Percentiles rank a stretch among this genome's conserved stretches.
phyloP scores from a whole-genome alignment of 1,140 invertebrate genomes.

The Anastrepha obliqua region DNA sequence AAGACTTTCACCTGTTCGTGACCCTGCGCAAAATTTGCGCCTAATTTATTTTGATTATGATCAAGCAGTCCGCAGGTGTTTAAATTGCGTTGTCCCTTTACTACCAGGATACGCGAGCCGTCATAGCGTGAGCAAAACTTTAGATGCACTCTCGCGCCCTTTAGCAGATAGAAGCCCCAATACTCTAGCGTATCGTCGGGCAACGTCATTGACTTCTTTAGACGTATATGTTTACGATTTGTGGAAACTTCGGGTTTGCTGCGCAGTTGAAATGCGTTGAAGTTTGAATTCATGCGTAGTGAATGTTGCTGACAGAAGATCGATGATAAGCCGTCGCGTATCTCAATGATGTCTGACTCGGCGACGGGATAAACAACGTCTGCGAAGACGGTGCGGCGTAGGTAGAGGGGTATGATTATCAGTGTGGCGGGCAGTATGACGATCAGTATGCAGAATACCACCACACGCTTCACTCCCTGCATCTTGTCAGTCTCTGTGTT shows the following conservation, averaged over 20 bases:
- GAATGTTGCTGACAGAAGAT: conserved; percentile 86
- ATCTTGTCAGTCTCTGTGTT: conserved; percentile 80
- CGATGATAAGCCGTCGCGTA: conserved; percentile 84
- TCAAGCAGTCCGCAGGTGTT: conserved; percentile 85
- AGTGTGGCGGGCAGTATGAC: conserved; percentile 82
- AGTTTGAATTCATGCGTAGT: conserved; percentile 84
- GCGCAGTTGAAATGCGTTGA: conserved; percentile 88
- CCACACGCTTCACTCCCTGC: conserved; percentile 83
- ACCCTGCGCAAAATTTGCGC: conserved; percentile 77
- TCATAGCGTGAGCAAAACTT: conserved; percentile 87
- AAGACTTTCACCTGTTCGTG: conserved; percentile 82
- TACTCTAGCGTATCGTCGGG: conserved; percentile 91
- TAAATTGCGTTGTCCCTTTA: conserved; percentile 84
- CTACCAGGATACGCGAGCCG: conserved; percentile 85
- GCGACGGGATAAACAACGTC: conserved; percentile 85
- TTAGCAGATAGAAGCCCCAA: conserved; percentile 90
- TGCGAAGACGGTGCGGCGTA: conserved; percentile 83
- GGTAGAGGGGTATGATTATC: conserved; percentile 84
- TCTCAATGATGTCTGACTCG: conserved; percentile 88
- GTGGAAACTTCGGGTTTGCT: conserved; percentile 81
- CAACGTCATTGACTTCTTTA: conserved; percentile 87
- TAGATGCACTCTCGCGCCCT: conserved; percentile 83
- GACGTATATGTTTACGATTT: conserved; percentile 83
- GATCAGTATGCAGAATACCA: conserved; percentile 84
- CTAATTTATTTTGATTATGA: conserved; percentile 80